phyloP scores from a whole-genome alignment of 2,888 invertebrate genomes.

The Rotaria magnacalcarata region DNA sequence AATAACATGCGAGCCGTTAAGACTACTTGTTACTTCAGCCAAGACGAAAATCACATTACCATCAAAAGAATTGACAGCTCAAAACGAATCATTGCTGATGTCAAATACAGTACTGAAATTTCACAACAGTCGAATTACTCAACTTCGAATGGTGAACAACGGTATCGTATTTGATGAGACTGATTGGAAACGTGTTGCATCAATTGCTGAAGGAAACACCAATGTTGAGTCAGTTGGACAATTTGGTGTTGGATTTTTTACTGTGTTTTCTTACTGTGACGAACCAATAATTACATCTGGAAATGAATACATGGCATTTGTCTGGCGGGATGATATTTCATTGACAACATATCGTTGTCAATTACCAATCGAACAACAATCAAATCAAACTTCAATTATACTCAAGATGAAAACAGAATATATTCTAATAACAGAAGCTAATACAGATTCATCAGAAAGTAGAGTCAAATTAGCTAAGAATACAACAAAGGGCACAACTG shows the following conservation, averaged over 20 bases:
- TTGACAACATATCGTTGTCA: background rate
- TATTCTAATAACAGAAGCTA: background rate
- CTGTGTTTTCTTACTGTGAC: background rate
- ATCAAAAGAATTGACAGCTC: no score
- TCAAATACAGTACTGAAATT: no score
- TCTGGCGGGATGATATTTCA: background rate
- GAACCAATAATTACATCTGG: constrained; percentile 22
- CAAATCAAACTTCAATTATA: background rate
- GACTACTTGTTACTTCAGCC: no score
- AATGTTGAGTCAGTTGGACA: background rate
- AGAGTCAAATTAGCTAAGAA: no score
- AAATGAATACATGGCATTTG: background rate
- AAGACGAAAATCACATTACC: no score
- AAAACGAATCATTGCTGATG: no score
- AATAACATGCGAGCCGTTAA: background rate
- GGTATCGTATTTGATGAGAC: no score
- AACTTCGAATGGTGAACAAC: no score
- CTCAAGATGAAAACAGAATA: background rate
- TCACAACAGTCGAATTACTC: no score
- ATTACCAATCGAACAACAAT: background rate
- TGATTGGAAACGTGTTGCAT: no score
- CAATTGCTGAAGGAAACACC: no score
- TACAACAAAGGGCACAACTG: no score
- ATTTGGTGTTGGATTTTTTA: constrained; percentile 23
- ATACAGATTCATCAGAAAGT: background rate